These are phyloP conservation scores for Carcharodon carcharias DNA, from an alignment of 2,797 vertebrate species.

Conservation along the genomic window DNA sequence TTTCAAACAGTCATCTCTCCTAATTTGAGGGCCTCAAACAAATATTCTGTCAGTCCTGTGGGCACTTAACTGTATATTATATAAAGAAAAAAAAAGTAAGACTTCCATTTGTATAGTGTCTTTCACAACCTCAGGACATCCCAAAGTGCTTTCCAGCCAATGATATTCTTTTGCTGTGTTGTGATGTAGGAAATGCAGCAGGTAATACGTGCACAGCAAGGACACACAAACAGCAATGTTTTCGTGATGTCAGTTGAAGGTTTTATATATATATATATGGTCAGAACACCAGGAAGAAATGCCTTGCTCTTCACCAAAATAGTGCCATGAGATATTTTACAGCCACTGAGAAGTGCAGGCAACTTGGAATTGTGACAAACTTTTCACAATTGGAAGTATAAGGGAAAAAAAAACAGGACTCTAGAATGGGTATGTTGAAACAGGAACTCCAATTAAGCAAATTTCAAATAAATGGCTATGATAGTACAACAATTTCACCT, in stretches of 20 bases:
- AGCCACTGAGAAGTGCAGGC: neutral
- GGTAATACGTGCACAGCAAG: neutral
- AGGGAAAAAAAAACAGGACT: neutral
- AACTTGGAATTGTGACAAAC: neutral
- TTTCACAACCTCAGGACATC: neutral
- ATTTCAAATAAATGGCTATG: neutral
- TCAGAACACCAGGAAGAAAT: neutral
- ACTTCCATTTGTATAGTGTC: neutral
- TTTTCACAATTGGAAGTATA: neutral
- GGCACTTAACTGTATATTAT: neutral
- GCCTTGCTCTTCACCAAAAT: neutral
- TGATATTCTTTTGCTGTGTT: neutral
- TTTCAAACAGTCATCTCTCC: neutral
- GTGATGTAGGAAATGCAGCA: neutral
- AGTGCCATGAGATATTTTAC: neutral
- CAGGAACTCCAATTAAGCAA: neutral
- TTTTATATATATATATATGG: neutral
- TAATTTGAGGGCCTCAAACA: neutral
- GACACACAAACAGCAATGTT: neutral
- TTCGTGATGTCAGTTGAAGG: neutral
- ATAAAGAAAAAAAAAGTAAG: neutral
- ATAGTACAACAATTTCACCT: neutral
- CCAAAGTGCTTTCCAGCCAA: neutral
- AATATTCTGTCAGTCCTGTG: neutral
- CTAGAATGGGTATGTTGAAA: neutral